Evolutionary conservation across 2,113 vertebrate genomes (phyloP).

Genomic region (Glareola pratincola): DNA sequence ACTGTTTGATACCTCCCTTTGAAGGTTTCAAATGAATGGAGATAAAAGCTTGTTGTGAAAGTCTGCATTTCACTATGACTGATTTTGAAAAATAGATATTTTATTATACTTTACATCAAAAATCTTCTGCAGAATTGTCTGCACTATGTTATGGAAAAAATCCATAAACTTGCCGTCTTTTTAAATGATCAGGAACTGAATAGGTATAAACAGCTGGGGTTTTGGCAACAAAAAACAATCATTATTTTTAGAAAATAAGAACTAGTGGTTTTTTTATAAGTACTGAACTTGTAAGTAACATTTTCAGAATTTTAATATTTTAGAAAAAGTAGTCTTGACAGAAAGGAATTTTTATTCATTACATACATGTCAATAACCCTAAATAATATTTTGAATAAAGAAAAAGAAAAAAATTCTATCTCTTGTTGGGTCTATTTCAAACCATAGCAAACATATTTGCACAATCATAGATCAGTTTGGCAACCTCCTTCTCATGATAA

Average conservation of each 20-base stretch:
- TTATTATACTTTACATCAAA: not conserved
- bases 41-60: conserved; percentile 25
- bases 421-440: not conserved
- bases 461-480: not conserved
- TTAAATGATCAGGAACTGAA: not conserved
- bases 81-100: not conserved
- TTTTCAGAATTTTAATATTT: not conserved
- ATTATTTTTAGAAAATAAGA: not conserved
- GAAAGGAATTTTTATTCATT: not conserved
- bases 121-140: not conserved
- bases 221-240: not conserved
- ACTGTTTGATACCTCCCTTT: conserved; percentile 31
- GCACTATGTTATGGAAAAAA: not conserved
- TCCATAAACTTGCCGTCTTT: not conserved
- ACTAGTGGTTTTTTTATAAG: not conserved
- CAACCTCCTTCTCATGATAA: not conserved
- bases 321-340: not conserved
- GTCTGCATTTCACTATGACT: not conserved
- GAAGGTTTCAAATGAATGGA: conserved; percentile 31
- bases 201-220: not conserved
- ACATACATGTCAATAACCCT: not conserved
- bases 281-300: not conserved
- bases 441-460: not conserved
- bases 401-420: not conserved
- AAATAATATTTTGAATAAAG: not conserved